Evolutionary conservation across 2,113 vertebrate genomes (phyloP).

Genomic region (Sander vitreus): DNA sequence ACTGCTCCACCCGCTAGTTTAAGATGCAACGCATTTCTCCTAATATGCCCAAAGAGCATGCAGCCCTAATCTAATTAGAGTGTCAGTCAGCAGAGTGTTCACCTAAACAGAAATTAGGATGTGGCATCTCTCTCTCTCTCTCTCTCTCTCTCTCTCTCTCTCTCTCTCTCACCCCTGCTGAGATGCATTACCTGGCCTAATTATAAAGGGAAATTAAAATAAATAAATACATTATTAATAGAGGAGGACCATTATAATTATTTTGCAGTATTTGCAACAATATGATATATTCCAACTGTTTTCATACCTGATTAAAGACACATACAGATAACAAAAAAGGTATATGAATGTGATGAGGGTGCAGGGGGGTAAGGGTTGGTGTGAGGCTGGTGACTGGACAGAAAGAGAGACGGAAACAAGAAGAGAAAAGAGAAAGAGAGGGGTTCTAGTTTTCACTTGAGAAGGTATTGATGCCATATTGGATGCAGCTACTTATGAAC

Average conservation of each 20-base stretch:
- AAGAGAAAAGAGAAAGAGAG: background rate
- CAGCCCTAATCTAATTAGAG: constrained; percentile 86
- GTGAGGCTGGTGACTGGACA: constrained; percentile 19
- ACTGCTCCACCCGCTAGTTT: constrained; percentile 75
- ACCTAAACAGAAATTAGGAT: constrained; percentile 80
- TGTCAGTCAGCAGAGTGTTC: constrained; percentile 84
- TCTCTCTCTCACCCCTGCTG: constrained; percentile 70
- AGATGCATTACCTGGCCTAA: constrained; percentile 87
- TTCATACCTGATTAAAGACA: constrained; percentile 84
- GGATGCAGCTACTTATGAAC: constrained; percentile 66
- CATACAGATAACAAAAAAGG: constrained; percentile 61
- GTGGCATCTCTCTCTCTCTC: constrained; percentile 58
- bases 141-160: too few species aligned
- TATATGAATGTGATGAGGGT: constrained; percentile 38
- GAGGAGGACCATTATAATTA: constrained; percentile 79
- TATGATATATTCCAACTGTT: constrained; percentile 84
- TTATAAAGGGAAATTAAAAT: constrained; percentile 90
- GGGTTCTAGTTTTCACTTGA: constrained; percentile 64
- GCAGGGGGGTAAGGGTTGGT: background rate
- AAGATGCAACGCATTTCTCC: constrained; percentile 76
- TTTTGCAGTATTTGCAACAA: constrained; percentile 83
- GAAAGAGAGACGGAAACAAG: constrained; percentile 11
- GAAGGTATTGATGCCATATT: constrained; percentile 70
- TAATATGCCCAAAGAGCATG: constrained; percentile 86
- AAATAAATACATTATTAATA: constrained; percentile 89